Conservation (phyloP, 2,888 invertebrate genomes). For the Frankliniella fusca region DNA sequence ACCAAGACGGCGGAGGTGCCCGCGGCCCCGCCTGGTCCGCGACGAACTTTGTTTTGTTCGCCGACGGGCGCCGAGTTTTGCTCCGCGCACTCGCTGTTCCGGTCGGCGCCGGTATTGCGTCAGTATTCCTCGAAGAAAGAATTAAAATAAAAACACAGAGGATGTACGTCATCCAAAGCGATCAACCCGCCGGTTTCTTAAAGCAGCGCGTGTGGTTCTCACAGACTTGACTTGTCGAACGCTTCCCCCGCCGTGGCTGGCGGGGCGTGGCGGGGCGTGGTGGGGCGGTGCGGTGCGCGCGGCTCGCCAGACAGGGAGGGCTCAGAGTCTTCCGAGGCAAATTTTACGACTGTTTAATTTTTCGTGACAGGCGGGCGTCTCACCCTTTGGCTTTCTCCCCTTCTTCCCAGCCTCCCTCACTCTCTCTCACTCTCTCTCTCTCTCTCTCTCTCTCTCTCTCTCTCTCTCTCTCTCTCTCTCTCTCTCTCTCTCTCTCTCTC, state of each 20-base stretch:
- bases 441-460: background rate
- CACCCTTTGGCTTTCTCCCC: background rate
- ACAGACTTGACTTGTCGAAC: too few species aligned
- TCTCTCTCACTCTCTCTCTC: background rate
- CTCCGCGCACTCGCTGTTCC: too few species aligned
- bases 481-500: background rate
- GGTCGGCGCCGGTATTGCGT: too few species aligned
- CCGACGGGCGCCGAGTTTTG: too few species aligned
- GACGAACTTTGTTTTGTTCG: too few species aligned
- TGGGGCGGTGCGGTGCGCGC: background rate
- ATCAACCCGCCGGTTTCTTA: background rate
- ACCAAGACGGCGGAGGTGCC: too few species aligned
- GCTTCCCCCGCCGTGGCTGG: background rate
- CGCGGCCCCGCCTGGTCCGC: too few species aligned
- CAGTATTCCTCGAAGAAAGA: too few species aligned
- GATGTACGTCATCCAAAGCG: too few species aligned
- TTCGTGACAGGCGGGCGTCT: background rate
- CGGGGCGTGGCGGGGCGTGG: background rate
- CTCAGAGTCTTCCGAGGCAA: background rate
- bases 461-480: too few species aligned
- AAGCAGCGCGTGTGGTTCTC: background rate
- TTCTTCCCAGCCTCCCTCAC: background rate
- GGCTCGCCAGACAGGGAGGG: background rate
- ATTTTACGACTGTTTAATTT: conserved; percentile 25
- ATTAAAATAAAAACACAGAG: too few species aligned